A percentile compares a stretch with the other conserved stretches of the same genome.
Evolutionary conservation across 1,140 invertebrate species (phyloP).

Genomic region (Pectinophora gossypiella): DNA sequence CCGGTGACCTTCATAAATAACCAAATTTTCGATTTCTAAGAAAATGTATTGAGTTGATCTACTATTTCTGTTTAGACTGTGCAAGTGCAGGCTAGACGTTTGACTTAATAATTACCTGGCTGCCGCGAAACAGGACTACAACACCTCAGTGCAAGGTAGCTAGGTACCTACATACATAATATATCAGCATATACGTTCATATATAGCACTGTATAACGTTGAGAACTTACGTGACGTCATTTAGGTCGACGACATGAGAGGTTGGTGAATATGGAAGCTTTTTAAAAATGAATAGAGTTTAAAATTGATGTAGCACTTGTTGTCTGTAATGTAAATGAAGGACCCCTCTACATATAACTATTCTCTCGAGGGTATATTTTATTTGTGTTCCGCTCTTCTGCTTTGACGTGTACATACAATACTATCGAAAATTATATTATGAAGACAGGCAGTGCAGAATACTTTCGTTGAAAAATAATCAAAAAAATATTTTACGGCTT

Average conservation of each 20-base stretch:
- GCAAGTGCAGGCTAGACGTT: not conserved
- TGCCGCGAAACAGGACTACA: not conserved
- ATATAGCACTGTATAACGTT: not conserved
- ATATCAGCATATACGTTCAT: not conserved
- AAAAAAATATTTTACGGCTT: too few species aligned
- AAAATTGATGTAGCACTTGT: not conserved
- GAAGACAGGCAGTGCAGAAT: too few species aligned
- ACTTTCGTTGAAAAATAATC: too few species aligned
- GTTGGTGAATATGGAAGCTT: not conserved
- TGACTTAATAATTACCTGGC: constrained; percentile 3
- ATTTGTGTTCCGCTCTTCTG: too few species aligned
- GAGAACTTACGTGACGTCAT: not conserved
- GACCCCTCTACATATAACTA: too few species aligned
- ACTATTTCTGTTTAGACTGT: too few species aligned
- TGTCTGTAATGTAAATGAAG: not conserved
- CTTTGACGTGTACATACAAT: too few species aligned
- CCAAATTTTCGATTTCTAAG: too few species aligned
- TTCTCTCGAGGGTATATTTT: too few species aligned
- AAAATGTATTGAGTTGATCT: too few species aligned
- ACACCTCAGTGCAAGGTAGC: not conserved
- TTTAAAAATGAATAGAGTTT: not conserved
- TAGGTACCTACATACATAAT: not conserved
- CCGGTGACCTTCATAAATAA: too few species aligned
- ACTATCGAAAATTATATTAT: too few species aligned
- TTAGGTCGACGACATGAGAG: not conserved